Base-by-base conservation (phyloP, 1,140 invertebrate species). In the Papilio xuthus region DNA sequence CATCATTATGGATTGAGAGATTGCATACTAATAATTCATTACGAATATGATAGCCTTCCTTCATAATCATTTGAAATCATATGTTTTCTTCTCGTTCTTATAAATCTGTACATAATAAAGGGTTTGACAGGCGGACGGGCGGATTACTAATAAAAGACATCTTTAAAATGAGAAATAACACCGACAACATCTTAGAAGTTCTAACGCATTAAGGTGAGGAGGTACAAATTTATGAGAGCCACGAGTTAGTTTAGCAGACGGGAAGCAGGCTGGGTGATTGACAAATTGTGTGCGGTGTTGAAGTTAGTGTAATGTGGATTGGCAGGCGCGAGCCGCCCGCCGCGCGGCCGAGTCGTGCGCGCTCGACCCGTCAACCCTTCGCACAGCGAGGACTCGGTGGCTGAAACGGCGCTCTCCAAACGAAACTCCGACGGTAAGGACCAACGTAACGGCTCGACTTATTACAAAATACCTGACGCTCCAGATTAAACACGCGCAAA, bases 361-460 rank as follows among this genome's bases (percentile, higher is more conserved):
- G 82, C 89, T 88, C 85, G 88, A 81, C 87, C 88, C 84, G 85
- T 96, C 88, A 96, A 97, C 94, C 95, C 96, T 78, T 96, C 96
- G 92, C 96, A 96, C 91, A 96, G 96, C 90, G 96, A 97, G 94
- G 97, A 97, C 94, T 96, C 96, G 80, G 96, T 97, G 84, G 95
- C 96, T 83, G 97, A 97, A 89, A 97, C 96, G 80, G 95, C 96
- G 84, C 94, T 97, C 89, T 96, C 95, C 88, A 97, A 97, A 94
- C 96, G 96, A 95, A 97, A 96, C 94, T 97, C 96, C 81, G 97
- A 97, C 94, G 97, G 97, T 97, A 96, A 96, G 96, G 95, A 80
- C 83, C 84, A 84, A 82, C 81, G 81, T 78, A 78, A 81, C 80
- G 63, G 81, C 81, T 80, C 80, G 42, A n/a, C 42, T 26, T 20